Evolutionary conservation across 2,888 invertebrate species (phyloP), one percentile per base, ranked within the genome.

Genomic region (Philonicus albiceps): DNA sequence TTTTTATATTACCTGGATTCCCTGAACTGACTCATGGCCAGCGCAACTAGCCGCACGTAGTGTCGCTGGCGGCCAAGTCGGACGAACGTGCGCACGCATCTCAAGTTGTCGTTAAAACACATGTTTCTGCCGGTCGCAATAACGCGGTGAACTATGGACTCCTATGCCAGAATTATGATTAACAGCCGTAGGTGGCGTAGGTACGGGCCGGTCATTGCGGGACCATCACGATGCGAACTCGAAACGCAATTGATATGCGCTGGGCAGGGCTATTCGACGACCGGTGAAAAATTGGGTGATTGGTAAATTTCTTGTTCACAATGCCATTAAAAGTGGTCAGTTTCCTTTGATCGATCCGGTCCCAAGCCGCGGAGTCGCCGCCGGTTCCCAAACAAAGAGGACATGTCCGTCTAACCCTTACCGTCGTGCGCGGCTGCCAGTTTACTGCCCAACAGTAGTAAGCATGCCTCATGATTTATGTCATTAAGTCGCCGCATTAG

Each of bases 1-100:
- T 86, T 88, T 86, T 87, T 86, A 40, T 40, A 85, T 40, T 31
- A 78, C 80, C 84, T 74, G n/a, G 85, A 72, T 86, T 76, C 86
- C 76, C 86, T 86, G 85, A 87, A 86, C 87, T 86, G 30, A 75
- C 64, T 86, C 74, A 53, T 73, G 43, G 16, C 78, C 49, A 49
- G 30, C 49, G 43, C 49, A 31, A 27, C 22, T 40, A 40, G 75
- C n/a, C 49, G 74, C 53, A 55, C 55, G 64, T 55, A 64, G 64
- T n/a, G 34, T 34, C 30, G 64, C 22, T 37, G 72, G 64, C 83
- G 83, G 72, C 72, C 31, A 49, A 53, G 31, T 80, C 80, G 80
- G 80, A 64, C 83, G 83, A 72, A 83, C 83, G 83, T 83, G 83
- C 72, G 64, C 83, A 40, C 72, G 64, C 83, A 83, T 83, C 64